Base-by-base conservation (phyloP, 2,888 invertebrate genomes). In the Pseudococcus longispinus region DNA sequence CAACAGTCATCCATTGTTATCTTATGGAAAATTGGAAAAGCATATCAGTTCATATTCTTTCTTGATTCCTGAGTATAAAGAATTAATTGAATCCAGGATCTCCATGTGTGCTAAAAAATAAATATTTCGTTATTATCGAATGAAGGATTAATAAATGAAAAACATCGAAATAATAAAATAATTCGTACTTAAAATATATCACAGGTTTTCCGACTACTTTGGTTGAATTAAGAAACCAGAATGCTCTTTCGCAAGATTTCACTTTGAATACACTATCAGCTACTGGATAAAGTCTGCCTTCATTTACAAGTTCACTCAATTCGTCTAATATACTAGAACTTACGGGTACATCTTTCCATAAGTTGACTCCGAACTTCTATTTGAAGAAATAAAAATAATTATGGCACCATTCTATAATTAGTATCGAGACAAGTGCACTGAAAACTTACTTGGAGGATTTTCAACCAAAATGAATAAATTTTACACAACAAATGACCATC, bases 401-500 rank as follows among this genome's bases (percentile, higher is more conserved):
- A 55, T n/a, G n/a, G n/a, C n/a, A n/a, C n/a, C n/a, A 32, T 32
- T 37, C 9, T 37, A 9, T 9, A 37, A 6, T 37, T 1, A 9
- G 9, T 37, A 37, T 37, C 8, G 9, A 20, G n/a, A 77, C 70
- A 42, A 82, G 32, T 32, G 15, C 88, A 29, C 26, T 65, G 4
- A 70, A 42, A 26, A 20, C 88, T 89, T 89, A 88, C 89, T 88
- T 88, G 88, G 26, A 88, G 88, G 70, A 89, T 74, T 82, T 88
- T 88, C 77, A 93, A 90, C 89, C 91, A 92, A 60, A 91, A 89
- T 11, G 91, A 90, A 89, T 92, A 92, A 87, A 93, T 88, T 42
- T 90, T 90, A 87, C 92, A 91, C 83, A 91, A 90, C 80, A 93
- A 88, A 88, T 92, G 90, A 80, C 93, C 93, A 89, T 91, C 92